Percentiles rank a stretch among this genome's conserved stretches.
Conservation (phyloP, 2,888 invertebrate genomes). For the Coenonympha glycerion region DNA sequence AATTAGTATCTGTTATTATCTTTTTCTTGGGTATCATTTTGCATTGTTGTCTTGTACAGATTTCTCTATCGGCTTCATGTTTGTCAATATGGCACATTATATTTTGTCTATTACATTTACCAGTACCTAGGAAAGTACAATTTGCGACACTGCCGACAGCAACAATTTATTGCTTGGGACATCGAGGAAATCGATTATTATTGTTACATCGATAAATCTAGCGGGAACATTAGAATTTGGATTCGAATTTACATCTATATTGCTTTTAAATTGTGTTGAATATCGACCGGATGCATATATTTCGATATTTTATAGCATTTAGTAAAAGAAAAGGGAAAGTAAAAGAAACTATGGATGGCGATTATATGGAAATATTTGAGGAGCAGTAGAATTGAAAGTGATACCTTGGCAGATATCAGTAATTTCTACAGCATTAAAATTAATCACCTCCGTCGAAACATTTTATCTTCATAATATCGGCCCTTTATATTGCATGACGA, state of each 20-base stretch:
- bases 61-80: background rate
- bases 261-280: constrained; percentile 1
- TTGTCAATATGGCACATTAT: background rate
- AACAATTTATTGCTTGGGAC: constrained; percentile 45
- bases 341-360: background rate
- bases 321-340: constrained; percentile 1
- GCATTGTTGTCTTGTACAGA: background rate
- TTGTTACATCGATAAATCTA: constrained; percentile 47
- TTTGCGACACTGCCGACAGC: constrained; percentile 34
- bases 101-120: background rate
- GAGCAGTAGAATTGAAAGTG: background rate
- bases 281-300: background rate
- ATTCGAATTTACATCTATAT: constrained; percentile 9
- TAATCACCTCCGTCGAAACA: too few species aligned
- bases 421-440: background rate
- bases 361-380: background rate
- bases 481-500: too few species aligned
- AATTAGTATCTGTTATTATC: background rate
- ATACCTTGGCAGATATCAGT: background rate
- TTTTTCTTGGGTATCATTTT: background rate
- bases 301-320: background rate
- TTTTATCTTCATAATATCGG: too few species aligned
- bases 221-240: constrained; percentile 19
- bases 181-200: constrained; percentile 53
- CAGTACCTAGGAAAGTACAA: constrained; percentile 20